Conservation (phyloP, 2,888 invertebrate species). For the Parasteatoda lunata region DNA sequence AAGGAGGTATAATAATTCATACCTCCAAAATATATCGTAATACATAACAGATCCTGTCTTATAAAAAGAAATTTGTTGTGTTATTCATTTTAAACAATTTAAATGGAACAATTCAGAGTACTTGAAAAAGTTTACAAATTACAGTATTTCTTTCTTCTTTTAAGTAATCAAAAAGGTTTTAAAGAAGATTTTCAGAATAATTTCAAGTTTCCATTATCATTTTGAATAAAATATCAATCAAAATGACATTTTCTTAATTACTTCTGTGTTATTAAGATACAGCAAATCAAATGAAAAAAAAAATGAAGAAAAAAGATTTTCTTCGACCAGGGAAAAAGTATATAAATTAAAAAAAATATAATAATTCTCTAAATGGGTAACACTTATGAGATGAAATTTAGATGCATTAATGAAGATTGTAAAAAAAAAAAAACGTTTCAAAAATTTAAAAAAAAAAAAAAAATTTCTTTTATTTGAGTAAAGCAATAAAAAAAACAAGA, state of each 20-base stretch:
- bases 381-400: slow-evolving; percentile 29
- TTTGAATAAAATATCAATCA: neutral
- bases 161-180: no score
- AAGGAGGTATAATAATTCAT: no score
- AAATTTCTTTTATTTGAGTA: neutral
- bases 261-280: neutral
- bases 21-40: no score
- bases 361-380: slow-evolving; percentile 28
- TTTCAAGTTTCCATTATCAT: no score
- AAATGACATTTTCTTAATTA: neutral
- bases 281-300: slow-evolving; percentile 27
- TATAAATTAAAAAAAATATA: neutral
- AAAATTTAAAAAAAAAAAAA: neutral
- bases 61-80: no score
- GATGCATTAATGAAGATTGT: slow-evolving; percentile 13
- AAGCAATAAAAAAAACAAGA: neutral
- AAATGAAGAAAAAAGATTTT: slow-evolving; percentile 13
- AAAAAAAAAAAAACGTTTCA: neutral
- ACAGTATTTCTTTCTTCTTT: no score
- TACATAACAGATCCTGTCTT: no score
- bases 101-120: no score
- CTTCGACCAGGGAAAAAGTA: neutral
- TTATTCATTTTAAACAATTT: no score
- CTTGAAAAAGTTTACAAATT: no score
- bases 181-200: no score